Base-by-base conservation (phyloP, 2,888 invertebrate genomes). In the Hydriomena furcata region DNA sequence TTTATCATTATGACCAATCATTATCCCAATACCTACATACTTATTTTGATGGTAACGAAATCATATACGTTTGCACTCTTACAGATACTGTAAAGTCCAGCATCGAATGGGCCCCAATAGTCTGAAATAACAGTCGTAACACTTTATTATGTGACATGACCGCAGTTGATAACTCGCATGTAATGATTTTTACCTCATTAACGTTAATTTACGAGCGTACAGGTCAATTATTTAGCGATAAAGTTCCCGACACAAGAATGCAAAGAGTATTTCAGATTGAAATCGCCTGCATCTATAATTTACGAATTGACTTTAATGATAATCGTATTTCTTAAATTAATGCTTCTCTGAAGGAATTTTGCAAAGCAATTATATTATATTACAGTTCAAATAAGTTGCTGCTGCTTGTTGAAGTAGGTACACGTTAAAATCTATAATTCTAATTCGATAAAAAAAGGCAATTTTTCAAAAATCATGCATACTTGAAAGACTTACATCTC, bases 171-270 rank as follows among this genome's bases (percentile, higher is more conserved):
- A 47, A 52, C 47, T 52, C 8, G 34, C 43, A 30, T 71, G 73
- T 66, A 74, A 76, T 79, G 75, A 77, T 77, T 83, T 80, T 84
- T 74, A 71, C 71, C 75, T 83, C 80, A 83, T 85, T 84, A 83
- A 78, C 68, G 37, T 82, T 82, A 81, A 83, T 83, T 84, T 85
- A 84, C 77, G 77, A 73, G 68, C 71, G 65, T 73, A 71, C 75
- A 55, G 75, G 72, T 76, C 77, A 81, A 76, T 82, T 73, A 79
- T 79, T 72, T 76, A 82, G 78, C 79, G 81, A 79, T 79, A 74
- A 84, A 71, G 76, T 77, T 73, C 73, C 69, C 66, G 63, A 67
- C 69, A 65, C 70, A 84, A 65, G 83, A 82, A 80, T 71, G 72
- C 64, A 66, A 73, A 68, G 71, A 74, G 73, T 80, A 82, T 79